phyloP scores from a whole-genome alignment of 1,140 invertebrate species.

The Chironomus striatipennis region DNA sequence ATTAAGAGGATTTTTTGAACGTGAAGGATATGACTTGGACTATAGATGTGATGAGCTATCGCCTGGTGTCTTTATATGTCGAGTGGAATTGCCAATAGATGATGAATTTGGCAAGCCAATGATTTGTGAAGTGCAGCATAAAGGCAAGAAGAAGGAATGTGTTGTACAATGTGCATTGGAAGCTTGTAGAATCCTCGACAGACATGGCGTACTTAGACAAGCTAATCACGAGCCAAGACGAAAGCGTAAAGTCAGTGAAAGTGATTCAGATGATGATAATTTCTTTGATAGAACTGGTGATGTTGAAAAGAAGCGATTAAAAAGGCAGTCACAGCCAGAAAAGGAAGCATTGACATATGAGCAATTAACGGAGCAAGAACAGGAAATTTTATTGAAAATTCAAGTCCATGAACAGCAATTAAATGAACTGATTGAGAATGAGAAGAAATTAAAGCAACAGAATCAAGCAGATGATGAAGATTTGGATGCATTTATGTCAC shows the following conservation, averaged over 20 bases:
- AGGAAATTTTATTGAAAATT: slow-evolving; percentile 49
- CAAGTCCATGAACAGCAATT: slow-evolving; percentile 50
- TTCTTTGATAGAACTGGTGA: slow-evolving; percentile 92
- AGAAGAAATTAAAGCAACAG: slow-evolving; percentile 33
- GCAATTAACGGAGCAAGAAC: slow-evolving; percentile 67
- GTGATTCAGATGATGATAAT: slow-evolving; percentile 94
- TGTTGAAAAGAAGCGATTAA: slow-evolving; percentile 77
- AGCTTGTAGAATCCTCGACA: slow-evolving; percentile 85
- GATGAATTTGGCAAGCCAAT: slow-evolving; percentile 61
- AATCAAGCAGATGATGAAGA: slow-evolving; percentile 43
- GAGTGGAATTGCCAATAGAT: slow-evolving; percentile 67
- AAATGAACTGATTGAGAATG: slow-evolving; percentile 33
- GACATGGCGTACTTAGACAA: slow-evolving; percentile 66
- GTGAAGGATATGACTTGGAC: slow-evolving; percentile 79
- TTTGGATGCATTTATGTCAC: slow-evolving; percentile 66
- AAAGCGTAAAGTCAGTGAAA: slow-evolving; percentile 57
- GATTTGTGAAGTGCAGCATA: slow-evolving; percentile 74
- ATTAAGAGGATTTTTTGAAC: slow-evolving; percentile 86
- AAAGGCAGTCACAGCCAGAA: slow-evolving; percentile 49
- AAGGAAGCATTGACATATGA: slow-evolving; percentile 61
- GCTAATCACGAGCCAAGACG: slow-evolving; percentile 56
- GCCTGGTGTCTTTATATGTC: slow-evolving; percentile 63
- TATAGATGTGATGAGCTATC: slow-evolving; percentile 79
- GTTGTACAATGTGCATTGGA: slow-evolving; percentile 88
- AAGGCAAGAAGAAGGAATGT: slow-evolving; percentile 91